Evolutionary conservation across 1,140 invertebrate genomes (phyloP), one percentile per base, ranked within the genome.

Genomic region (Rhynchophorus ferrugineus): DNA sequence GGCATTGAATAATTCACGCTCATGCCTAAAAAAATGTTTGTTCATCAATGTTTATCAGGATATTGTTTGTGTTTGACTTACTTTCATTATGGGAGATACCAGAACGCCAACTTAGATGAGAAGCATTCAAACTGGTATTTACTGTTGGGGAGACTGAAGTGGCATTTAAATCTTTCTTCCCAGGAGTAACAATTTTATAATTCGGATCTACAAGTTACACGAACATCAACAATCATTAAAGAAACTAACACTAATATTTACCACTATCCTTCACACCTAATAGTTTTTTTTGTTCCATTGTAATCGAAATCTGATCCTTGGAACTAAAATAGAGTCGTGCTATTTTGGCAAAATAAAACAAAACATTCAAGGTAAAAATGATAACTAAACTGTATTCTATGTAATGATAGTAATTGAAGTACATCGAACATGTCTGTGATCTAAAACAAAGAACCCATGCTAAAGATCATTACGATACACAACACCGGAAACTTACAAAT

Each of bases 271-370:
- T 67, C 36, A 71, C 64, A 49, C 62, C 61, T 11, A 75, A 56
- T 19, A 75, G 53, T 50, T 62, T 61, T 38, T 68, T 64, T 20
- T 75, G 72, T 46, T 61, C 49, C 16, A 60, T 51, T 9, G 67
- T 74, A 2, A 71, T 66, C 6, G 57, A 29, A 8, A 73, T 57
- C 22, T 61, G 60, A 38, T 68, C 63, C 1, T 53, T 33, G 35
- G 36, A 55, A 20, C 48, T 51, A 3, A 71, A 51, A 29, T 65
- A 49, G 44, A 68, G 64, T 44, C 61, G 64, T 16, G 71, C 36
- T 58, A 73, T 73, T 49, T 67, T 69, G 19, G 39, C 58, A 35
- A 75, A 56, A 54, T 74, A 70, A 54, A 68, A 73, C 3, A 71
- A 3, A 0, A 67, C 56, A 57, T 74, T 74, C 1, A 74, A 54